Conservation (phyloP, 2,888 invertebrate species). For the Ashinkailepas kermadecensis region DNA sequence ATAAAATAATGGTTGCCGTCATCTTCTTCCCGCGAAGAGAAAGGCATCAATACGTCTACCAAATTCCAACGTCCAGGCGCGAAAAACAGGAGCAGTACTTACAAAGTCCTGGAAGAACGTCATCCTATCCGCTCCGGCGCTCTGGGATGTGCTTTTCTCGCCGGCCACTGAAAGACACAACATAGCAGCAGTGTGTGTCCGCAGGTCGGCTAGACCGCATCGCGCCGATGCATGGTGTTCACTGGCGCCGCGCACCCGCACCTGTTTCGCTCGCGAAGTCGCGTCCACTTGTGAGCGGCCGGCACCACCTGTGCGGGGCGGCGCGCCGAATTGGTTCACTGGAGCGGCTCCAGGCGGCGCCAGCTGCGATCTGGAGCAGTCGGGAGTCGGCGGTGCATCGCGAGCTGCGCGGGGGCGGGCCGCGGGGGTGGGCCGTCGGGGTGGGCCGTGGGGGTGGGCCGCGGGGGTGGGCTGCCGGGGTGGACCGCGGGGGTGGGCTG, state of each 20-base stretch:
- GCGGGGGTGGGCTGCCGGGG: too few relatives aligned
- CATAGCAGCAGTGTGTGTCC: background rate
- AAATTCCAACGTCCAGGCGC: too few relatives aligned
- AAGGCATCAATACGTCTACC: too few relatives aligned
- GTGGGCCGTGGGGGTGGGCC: too few relatives aligned
- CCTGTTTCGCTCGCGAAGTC: background rate
- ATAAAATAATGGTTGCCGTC: too few relatives aligned
- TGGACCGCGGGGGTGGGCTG: too few relatives aligned
- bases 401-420: too few relatives aligned
- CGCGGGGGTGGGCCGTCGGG: too few relatives aligned
- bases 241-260: background rate
- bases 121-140: background rate
- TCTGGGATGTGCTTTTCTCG: background rate
- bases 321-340: background rate
- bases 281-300: background rate
- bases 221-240: background rate
- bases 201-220: background rate
- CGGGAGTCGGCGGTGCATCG: too few relatives aligned
- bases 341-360: constrained; percentile 6
- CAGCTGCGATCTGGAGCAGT: background rate
- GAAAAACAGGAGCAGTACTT: background rate
- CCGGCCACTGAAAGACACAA: constrained; percentile 10
- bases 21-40: too few relatives aligned
- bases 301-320: background rate
- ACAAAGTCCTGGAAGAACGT: constrained; percentile 17